Evolutionary conservation across 2,113 vertebrate species (phyloP), one percentile per base, ranked within the genome.

Genomic region (Calidris pygmaea): DNA sequence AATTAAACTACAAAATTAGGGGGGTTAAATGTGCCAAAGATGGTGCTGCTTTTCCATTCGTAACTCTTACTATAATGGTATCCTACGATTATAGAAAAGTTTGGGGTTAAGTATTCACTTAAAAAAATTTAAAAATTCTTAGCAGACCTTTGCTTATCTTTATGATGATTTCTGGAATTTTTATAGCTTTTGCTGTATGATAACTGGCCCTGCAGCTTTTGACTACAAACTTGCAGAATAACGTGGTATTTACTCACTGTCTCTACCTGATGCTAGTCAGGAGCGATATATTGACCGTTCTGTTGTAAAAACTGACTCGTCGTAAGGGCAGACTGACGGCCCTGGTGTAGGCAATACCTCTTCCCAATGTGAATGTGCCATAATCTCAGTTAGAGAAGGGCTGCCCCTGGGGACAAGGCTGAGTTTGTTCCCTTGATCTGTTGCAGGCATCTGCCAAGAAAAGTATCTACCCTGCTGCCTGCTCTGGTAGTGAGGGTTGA

Each of bases 291-390:
- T 13, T 59, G 43, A 22, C 56, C 16, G 2, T 35, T 34, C 11
- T 14, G 12, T 2, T 7, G 65, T 72, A 16, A 76, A 77, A 62
- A 45, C 3, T 4, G 23, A 8, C 34, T 87, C 19, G 4, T 2
- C 20, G 11, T 45, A 48, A 35, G 10, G 27, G 9, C 48, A 77
- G 75, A 37, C 35, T 47, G 60, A 76, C 18, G 75, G 30, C 20
- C 26, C n/a, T 35, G 1, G 4, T 0, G 9, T 34, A n/a, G 77
- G 56, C 43, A 56, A 5, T 4, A 10, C 3, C 1, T 59, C 43
- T 56, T 56, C 30, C 39, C 21, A 14, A 43, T 3, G 52, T 27
- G 37, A 14, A 43, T 3, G 52, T 27, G 37, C 53, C 26, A 5
- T 62, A 34, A 67, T 47, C 47, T 32, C 73, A 47, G 48, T 27